These are phyloP conservation scores for Clarias batrachus DNA, from an alignment of 2,113 vertebrate species.

Conservation along the genomic window DNA sequence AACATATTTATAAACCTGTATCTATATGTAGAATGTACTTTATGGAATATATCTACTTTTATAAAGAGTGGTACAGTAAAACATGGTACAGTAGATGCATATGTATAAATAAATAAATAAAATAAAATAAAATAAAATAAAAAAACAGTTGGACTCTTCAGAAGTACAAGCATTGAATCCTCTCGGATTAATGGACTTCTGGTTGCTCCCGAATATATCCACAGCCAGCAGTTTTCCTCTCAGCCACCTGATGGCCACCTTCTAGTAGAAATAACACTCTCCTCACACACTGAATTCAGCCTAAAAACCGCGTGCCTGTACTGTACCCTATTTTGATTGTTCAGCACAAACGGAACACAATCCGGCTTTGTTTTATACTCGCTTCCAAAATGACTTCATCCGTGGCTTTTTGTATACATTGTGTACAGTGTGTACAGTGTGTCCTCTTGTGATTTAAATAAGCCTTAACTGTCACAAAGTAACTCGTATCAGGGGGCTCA, in stretches of 20 bases:
- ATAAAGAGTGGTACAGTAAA: neutral
- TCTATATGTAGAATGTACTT: neutral
- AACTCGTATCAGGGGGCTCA: slow-evolving; percentile 1
- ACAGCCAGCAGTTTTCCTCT: slow-evolving; percentile 68
- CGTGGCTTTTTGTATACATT: slow-evolving; percentile 9
- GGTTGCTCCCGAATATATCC: neutral
- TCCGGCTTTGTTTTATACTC: slow-evolving; percentile 2
- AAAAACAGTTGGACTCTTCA: neutral
- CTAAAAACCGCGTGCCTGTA: slow-evolving; percentile 16
- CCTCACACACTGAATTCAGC: neutral
- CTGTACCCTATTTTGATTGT: slow-evolving; percentile 35
- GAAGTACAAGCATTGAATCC: neutral
- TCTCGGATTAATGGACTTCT: neutral
- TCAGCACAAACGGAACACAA: slow-evolving; percentile 28
- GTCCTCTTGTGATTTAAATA: slow-evolving; percentile 18
- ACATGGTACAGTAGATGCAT: neutral
- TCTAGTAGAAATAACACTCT: slow-evolving; percentile 62
- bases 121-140: neutral
- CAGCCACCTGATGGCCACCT: slow-evolving; percentile 82
- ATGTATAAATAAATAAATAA: neutral
- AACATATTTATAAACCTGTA: neutral
- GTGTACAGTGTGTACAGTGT: too few relatives aligned
- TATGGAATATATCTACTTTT: neutral
- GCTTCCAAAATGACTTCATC: slow-evolving; percentile 30
- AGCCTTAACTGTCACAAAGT: slow-evolving; percentile 21